Percentiles rank a stretch among this genome's conserved stretches.
Conservation (phyloP, 2,797 vertebrate species). For the Argya squamiceps region DNA sequence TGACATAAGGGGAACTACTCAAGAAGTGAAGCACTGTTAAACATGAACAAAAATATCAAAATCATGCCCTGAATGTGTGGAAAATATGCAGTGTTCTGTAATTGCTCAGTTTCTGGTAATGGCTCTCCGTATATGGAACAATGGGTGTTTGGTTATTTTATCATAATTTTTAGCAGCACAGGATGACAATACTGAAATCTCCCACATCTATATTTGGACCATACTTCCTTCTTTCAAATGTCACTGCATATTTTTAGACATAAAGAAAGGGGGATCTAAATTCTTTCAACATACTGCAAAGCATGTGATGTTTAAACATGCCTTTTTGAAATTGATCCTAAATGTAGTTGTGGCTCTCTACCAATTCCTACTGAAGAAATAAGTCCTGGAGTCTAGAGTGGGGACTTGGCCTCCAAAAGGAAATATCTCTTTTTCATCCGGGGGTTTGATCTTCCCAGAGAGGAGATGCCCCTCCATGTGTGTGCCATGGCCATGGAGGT, state of each 20-base stretch:
- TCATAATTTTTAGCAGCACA: not conserved
- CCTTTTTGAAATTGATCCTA: not conserved
- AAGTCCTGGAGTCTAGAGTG: not conserved
- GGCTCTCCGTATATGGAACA: not conserved
- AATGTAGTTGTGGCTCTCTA: not conserved
- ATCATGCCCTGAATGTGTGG: not conserved
- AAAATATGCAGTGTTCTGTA: not conserved
- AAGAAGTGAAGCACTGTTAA: not conserved
- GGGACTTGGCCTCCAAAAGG: not conserved
- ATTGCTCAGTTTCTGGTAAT: not conserved
- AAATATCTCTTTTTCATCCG: not conserved
- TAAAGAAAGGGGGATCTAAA: conserved; percentile 30
- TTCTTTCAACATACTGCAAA: conserved; percentile 46
- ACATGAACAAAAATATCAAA: not conserved
- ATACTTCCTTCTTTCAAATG: conserved; percentile 75
- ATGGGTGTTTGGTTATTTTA: conserved; percentile 12
- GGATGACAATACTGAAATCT: conserved; percentile 71
- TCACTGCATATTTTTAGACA: conserved; percentile 58
- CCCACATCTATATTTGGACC: conserved; percentile 39
- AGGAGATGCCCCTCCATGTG: not conserved
- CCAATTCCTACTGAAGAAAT: not conserved
- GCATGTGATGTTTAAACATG: conserved; percentile 14
- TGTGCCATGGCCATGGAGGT: accelerated
- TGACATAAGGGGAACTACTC: not conserved
- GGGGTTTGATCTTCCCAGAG: not conserved